A percentile compares a stretch with the other conserved stretches of the same genome.
These are phyloP conservation scores for Torymus aiolomorphi DNA, from an alignment of 2,888 invertebrate species.

Conservation along the genomic window DNA sequence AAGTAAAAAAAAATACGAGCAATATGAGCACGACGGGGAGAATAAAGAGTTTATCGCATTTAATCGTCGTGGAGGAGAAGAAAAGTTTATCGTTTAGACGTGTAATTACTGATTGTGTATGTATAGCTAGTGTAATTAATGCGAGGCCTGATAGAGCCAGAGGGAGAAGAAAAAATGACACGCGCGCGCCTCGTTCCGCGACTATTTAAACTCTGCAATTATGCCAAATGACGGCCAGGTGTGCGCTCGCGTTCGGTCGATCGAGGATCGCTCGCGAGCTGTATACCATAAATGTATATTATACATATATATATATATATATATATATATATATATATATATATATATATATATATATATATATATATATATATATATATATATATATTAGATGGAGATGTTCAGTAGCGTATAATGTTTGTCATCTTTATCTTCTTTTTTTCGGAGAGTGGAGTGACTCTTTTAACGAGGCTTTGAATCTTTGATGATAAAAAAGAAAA, in stretches of 20 bases:
- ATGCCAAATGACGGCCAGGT: slow-evolving; percentile 56
- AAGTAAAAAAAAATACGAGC: slow-evolving; percentile 13
- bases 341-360: slow-evolving; percentile 46
- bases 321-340: slow-evolving; percentile 49
- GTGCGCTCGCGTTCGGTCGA: slow-evolving; percentile 34
- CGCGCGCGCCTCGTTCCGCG: slow-evolving; percentile 19
- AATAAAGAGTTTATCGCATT: slow-evolving; percentile 24
- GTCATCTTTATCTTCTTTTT: slow-evolving; percentile 41
- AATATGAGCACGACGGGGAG: slow-evolving; percentile 17
- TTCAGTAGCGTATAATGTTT: slow-evolving; percentile 48
- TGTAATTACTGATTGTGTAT: slow-evolving; percentile 43
- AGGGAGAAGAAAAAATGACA: neutral
- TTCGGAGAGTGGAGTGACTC: slow-evolving; percentile 36
- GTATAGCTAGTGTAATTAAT: slow-evolving; percentile 44
- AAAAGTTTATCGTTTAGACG: slow-evolving; percentile 32
- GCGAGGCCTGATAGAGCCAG: slow-evolving; percentile 7
- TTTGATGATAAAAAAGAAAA: slow-evolving; percentile 27
- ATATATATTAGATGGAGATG: slow-evolving; percentile 51
- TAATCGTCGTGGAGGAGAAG: slow-evolving; percentile 29
- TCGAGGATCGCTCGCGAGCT: slow-evolving; percentile 42
- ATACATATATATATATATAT: slow-evolving; percentile 33
- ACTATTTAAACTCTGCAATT: slow-evolving; percentile 50
- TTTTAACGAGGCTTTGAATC: slow-evolving; percentile 19
- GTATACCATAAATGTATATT: slow-evolving; percentile 19
- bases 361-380: slow-evolving; percentile 47